phyloP scores from a whole-genome alignment of 1,140 invertebrate species.

The Leptinotarsa undecemlineata region DNA sequence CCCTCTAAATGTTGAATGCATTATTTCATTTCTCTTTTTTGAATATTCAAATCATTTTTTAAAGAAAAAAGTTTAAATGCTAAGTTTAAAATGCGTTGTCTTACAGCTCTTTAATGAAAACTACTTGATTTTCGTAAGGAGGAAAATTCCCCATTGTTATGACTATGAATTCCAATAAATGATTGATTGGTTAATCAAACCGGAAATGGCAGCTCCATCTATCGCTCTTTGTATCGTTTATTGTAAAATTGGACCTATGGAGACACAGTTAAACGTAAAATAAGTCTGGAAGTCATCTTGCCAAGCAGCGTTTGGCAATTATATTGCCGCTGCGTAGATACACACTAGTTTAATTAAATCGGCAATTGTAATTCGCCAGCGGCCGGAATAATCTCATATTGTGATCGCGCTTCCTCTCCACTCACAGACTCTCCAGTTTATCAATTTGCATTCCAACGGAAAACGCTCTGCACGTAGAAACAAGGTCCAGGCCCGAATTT shows the following conservation, averaged over 20 bases:
- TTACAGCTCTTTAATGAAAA: too few relatives aligned
- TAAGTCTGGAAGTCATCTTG: conserved; percentile 21
- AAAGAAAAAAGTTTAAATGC: too few relatives aligned
- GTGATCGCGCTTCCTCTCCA: conserved; percentile 33
- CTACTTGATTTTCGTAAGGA: too few relatives aligned
- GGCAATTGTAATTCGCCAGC: conserved; percentile 39
- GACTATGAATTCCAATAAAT: too few relatives aligned
- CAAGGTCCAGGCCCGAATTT: too few relatives aligned
- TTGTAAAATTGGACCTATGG: background rate
- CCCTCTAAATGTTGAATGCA: too few relatives aligned
- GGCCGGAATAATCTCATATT: conserved; percentile 39
- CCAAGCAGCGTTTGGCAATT: conserved; percentile 32
- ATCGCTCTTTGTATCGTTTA: background rate
- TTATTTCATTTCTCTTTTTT: too few relatives aligned
- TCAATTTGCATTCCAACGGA: conserved; percentile 34
- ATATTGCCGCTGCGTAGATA: conserved; percentile 35
- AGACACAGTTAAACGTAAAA: background rate
- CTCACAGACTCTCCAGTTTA: conserved; percentile 33
- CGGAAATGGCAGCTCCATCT: background rate
- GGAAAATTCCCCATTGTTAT: too few relatives aligned
- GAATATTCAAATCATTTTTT: too few relatives aligned
- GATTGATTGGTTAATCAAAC: background rate
- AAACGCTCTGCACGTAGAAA: too few relatives aligned
- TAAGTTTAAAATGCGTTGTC: too few relatives aligned
- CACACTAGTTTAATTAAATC: conserved; percentile 41